Conservation (phyloP, 1,140 invertebrate species). For the Aphelinus atriplicis region DNA sequence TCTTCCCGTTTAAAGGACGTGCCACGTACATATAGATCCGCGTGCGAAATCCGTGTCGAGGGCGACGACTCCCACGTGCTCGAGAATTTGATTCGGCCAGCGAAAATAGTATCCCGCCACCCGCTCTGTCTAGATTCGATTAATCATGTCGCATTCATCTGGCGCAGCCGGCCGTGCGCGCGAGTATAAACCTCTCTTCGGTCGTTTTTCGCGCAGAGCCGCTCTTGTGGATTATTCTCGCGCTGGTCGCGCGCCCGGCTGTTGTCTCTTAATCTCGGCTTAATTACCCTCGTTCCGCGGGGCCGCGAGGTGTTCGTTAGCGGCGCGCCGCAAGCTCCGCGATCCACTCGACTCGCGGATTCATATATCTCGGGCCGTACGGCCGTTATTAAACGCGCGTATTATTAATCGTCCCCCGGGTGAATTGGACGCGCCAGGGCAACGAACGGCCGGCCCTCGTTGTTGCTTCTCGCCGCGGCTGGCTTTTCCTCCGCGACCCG, state of each 20-base stretch:
- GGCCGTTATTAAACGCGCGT: no score
- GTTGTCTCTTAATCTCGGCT: constrained; percentile 33
- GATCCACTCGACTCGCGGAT: no score
- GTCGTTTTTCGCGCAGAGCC: constrained; percentile 8
- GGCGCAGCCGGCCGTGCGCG: background rate
- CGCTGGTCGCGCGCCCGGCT: background rate
- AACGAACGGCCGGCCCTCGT: no score
- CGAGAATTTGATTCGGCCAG: constrained; percentile 30
- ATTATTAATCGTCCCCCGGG: no score
- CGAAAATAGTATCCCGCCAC: no score
- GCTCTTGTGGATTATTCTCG: background rate
- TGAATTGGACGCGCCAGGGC: no score
- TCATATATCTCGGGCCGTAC: no score
- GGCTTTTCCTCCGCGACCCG: no score
- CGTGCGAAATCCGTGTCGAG: constrained; percentile 27
- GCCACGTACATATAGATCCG: no score
- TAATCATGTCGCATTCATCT: constrained; percentile 22
- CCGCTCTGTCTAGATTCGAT: constrained; percentile 32
- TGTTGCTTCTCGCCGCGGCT: no score
- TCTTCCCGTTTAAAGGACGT: no score
- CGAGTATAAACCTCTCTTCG: constrained; percentile 8
- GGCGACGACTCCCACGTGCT: constrained; percentile 33
- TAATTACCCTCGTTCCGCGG: constrained; percentile 6
- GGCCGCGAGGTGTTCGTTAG: background rate
- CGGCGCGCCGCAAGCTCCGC: background rate